Base-by-base conservation (phyloP, 2,797 vertebrate genomes). In the Anabacerthia variegaticeps region DNA sequence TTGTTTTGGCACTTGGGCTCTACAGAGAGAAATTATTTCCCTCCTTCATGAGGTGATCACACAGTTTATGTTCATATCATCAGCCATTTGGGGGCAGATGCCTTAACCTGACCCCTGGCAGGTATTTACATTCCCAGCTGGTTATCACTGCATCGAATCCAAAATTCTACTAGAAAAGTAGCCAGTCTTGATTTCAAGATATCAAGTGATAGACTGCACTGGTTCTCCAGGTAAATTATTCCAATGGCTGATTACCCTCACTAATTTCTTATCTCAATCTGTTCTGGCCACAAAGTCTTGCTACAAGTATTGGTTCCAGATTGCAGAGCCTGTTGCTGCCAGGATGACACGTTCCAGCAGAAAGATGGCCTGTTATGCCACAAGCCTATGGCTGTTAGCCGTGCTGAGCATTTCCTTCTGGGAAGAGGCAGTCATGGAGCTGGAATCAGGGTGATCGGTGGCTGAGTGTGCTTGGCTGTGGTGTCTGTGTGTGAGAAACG, bases 211-310 rank as follows among this genome's bases (percentile, higher is more conserved):
- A 89, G 81, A 56, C 49, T 85, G 48, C 81, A 30, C 84, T 89
- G 54, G 74, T 93, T 94, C 61, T 80, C 44, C 37, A 0, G 86
- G 65, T 96, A 68, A 92, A 95, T 95, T 85, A 91, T 91, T 87
- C 77, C 56, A 72, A 16, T 18, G 23, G 30, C 37, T 92, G 65
- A 93, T 96, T 96, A 92, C 20, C 65, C 71, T 94, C 8, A 0
- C 86, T 96, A 71, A 92, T 92, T 91, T 89, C 74, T 89, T 92
- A 94, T 92, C 88, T 89, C 48, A n/a, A 7, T 82, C 84, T 80
- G 61, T 95, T 95, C 92, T 85, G 10, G 75, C 93, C 78, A 22
- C 82, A 62, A 56, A 54, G 55, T 89, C 90, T 93, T 85, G 55
- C 62, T 89, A 12, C 43, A 62, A 39, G 59, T 94, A 91, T 93